Evolutionary conservation across 2,797 vertebrate species (phyloP).

Genomic region (Pangasius sanitwongsei): DNA sequence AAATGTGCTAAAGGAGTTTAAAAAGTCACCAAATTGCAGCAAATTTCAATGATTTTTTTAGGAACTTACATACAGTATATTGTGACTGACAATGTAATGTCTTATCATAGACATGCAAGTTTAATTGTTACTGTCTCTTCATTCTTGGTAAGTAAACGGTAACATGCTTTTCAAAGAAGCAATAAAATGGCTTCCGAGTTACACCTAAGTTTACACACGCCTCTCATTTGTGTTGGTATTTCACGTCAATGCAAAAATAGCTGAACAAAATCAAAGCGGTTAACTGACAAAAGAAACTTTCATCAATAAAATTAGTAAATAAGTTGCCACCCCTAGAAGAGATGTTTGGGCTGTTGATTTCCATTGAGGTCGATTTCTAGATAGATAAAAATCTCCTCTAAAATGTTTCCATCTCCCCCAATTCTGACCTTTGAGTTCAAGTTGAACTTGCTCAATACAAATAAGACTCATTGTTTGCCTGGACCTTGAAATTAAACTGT

Average conservation of each 20-base stretch:
- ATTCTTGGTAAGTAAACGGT: background rate
- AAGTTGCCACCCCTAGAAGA: background rate
- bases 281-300: background rate
- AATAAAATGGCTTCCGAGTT: constrained; percentile 43
- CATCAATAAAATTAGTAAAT: background rate
- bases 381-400: background rate
- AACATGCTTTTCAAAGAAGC: constrained; percentile 43
- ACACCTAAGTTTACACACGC: constrained; percentile 37
- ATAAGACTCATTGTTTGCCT: constrained; percentile 40
- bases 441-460: constrained; percentile 25
- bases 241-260: background rate
- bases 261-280: background rate
- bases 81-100: background rate
- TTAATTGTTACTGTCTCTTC: constrained; percentile 19
- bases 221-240: background rate
- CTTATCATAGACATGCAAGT: background rate
- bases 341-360: background rate
- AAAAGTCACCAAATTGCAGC: background rate
- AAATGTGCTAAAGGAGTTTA: background rate
- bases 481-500: background rate
- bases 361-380: background rate
- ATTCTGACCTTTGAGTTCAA: constrained; percentile 38
- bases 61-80: background rate
- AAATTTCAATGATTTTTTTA: background rate
- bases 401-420: constrained; percentile 8